Evolutionary conservation across 1,140 invertebrate species (phyloP), one percentile per base, ranked within the genome.

Genomic region (Heliothis subflexa): DNA sequence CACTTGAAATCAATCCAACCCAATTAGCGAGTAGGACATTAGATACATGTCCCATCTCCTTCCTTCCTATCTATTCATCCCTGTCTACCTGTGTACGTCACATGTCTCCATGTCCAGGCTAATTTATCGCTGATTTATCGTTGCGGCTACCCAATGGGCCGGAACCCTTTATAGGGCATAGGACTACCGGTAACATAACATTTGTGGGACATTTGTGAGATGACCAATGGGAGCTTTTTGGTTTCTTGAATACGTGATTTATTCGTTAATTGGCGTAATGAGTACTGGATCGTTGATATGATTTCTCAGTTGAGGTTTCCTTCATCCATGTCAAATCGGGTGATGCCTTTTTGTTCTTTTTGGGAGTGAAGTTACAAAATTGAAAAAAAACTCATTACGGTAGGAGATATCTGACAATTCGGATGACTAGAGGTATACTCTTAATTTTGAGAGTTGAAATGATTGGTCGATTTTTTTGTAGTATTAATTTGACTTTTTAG

Each of bases 101-200:
- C 75, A 81, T 78, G 74, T 82, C 77, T 76, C 28, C 52, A 76
- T 75, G 79, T 78, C 68, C 78, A 81, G 55, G 61, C 78, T 83
- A 79, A 82, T 83, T 73, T 83, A 81, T 77, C 54, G 85, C 82
- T 86, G 86, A 89, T 87, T 84, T 85, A 89, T 89, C 83, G 84
- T 83, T 68, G 84, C 62, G 73, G 73, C 74, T 28, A 28, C 83
- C 83, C 85, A 84, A 83, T 84, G 83, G 78, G 80, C 81, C 55
- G 81, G 78, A 82, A 85, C 77, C 83, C 81, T 87, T 84, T 80
- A 81, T 86, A 78, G 80, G 61, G 66, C 68, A 57, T 25, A 54
- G 57, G 45, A 68, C 57, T 73, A 82, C 81, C 78, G 47, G 47
- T n/a, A 49, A 25, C 64, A 76, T 76, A 76, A 64, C 47, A 64